Percentiles rank a stretch among this genome's conserved stretches.
phyloP scores from a whole-genome alignment of 2,113 vertebrate genomes.

The Podocnemis expansa region DNA sequence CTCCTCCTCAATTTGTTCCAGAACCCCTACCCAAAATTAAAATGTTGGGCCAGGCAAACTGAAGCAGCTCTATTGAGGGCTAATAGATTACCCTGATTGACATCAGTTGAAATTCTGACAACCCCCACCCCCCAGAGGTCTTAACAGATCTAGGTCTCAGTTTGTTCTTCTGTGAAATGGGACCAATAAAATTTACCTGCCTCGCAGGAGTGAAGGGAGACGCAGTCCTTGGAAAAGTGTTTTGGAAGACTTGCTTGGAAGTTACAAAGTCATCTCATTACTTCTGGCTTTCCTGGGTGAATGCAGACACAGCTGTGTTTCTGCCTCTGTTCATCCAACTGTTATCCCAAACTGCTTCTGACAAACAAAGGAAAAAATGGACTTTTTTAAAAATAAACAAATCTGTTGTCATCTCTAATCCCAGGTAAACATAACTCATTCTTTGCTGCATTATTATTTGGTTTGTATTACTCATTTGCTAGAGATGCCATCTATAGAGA shows the following conservation, averaged over 20 bases:
- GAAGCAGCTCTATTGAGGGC: neutral
- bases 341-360: slow-evolving; percentile 60
- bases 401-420: slow-evolving; percentile 61
- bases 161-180: neutral
- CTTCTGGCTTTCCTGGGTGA: neutral
- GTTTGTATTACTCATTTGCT: slow-evolving; percentile 49
- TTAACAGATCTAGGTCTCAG: neutral
- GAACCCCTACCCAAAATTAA: neutral
- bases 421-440: slow-evolving; percentile 56
- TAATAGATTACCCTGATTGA: neutral
- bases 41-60: rapidly evolving
- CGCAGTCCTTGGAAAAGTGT: neutral
- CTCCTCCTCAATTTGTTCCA: too few species aligned
- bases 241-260: neutral
- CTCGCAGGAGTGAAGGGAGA: neutral
- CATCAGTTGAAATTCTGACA: rapidly evolving
- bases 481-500: neutral
- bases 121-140: too few species aligned
- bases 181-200: neutral
- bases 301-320: neutral
- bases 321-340: slow-evolving; percentile 38
- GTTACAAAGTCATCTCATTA: neutral
- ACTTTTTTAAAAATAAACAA: slow-evolving; percentile 72
- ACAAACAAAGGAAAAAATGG: slow-evolving; percentile 51
- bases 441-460: slow-evolving; percentile 35